Base-by-base conservation (phyloP, 2,797 vertebrate species). In the Ctenosaura bakeri region DNA sequence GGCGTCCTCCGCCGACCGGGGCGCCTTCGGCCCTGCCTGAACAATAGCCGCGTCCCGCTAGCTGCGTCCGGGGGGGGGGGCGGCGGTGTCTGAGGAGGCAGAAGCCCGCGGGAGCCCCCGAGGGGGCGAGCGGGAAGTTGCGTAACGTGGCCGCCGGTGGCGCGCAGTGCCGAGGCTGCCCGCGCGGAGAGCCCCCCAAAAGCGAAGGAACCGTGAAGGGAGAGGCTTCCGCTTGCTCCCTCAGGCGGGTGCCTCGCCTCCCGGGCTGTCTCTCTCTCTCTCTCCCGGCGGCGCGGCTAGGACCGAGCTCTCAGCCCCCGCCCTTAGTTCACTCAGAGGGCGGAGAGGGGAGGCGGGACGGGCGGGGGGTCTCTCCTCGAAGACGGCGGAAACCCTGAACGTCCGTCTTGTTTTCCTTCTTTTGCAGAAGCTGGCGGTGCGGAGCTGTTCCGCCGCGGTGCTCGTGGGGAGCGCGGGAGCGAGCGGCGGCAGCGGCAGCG, bases 351-450 rank as follows among this genome's bases (percentile, higher is more conserved):
- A 20, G 79, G 32, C 50, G 50, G 32, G 80, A 50, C 5, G 35
- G 9, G 59, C n/a, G 24, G 35, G 7, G 52, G 38, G 42, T 42
- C 42, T 69, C 22, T 12, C 56, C 13, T 87, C 71, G 87, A 69
- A 77, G 76, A 80, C 1, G 69, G 81, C 32, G 76, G 85, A 76
- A 91, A 87, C 79, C 66, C 77, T 90, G 89, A 52, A 84, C 92
- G 86, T 78, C n/a, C 85, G 88, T 59, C 46, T n/a, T 42, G 14
- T 71, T 66, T 32, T 89, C 92, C 71, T 85, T 94, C 82, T 85
- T 74, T 85, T 92, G 95, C 96, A 98, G 98, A 98, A 98, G 96
- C 97, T 97, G 97, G 96, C 97, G n/a, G 97, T 98, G 94, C 97
- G 98, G 95, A 96, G 96, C 96, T 98, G 98, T 96, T 97, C 98